Base-by-base conservation (phyloP, 2,888 invertebrate species). In the Orchesellides sinensis region DNA sequence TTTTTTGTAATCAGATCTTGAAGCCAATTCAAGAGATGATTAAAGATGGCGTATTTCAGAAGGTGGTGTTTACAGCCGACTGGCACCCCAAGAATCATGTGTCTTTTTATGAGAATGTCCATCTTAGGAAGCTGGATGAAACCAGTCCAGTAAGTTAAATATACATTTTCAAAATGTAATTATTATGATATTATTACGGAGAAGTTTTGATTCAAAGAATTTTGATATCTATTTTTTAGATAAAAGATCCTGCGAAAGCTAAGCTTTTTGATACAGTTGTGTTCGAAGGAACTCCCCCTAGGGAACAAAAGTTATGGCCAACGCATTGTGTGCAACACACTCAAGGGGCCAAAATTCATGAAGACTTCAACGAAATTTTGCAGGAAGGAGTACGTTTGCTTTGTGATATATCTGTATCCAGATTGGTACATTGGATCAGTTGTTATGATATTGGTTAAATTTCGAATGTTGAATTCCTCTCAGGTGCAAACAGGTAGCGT, bases 1-100 rank as follows among this genome's bases (percentile, higher is more conserved):
- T 8, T 40, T 2, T 40, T 40, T 40, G 10, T 40, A 14, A 40
- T 40, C 94, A 66, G 93, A 96, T 98, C 66, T 93, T 98, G 86
- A 96, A 96, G 86, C 96, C 97, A 0, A 97, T 97, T 89, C 98
- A 98, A 91, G 92, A 93, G 49, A 91, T 98, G 47, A 91, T 97
- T 89, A 95, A 95, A 70, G 92, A 93, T 0, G 94, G 96, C 10
- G 92, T 93, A 73, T 98, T 98, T 90, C 96, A 97, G 91, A 93
- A 94, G 29, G 94, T 97, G 56, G 96, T 96, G 90, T 99, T 98
- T 91, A 96, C 98, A 0, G 92, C 96, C 88, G 99, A 99, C 91
- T 99, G 98, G 98, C 99, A 99, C 92, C 98, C 98, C 0, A 93
- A 94, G 49, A 95, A 98, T 91, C 98, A 98, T 91, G 96, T 98